Evolutionary conservation across 2,113 vertebrate genomes (phyloP), one percentile per base, ranked within the genome.

Genomic region (Catharus fuscescens): DNA sequence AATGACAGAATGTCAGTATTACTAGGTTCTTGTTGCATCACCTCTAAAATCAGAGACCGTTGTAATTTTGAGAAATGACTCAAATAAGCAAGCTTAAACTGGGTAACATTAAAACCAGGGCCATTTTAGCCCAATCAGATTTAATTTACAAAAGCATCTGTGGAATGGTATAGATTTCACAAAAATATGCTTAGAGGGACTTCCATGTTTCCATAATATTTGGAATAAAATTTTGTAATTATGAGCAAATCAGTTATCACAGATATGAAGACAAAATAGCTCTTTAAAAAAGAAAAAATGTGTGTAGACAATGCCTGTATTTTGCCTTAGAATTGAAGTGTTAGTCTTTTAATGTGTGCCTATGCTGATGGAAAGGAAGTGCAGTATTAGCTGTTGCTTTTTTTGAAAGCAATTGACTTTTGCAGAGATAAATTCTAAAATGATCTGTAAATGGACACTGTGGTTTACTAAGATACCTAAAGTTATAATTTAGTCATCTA

Each of bases 281-380:
- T 47, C 29, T 56, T 47, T 12, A 31, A 54, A 52, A 79, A 62
- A 36, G 3, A 28, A 65, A 80, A 47, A 50, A 44, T 25, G 8
- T 38, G 1, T 48, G 11, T 36, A 62, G 16, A 40, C 1, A 0
- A 57, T 4, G 0, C 32, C 36, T 36, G 4, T 56, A 10, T 64
- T 74, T 84, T 74, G 14, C 65, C 20, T 54, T 69, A 70, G 23
- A 84, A 56, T 10, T 72, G 17, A 23, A 52, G 32, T 81, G 19
- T 18, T 61, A 60, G 18, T 45, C 47, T 82, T 61, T 25, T 86
- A 71, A 29, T 12, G 3, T 40, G 7, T 80, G 5, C 20, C 8
- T 9, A 3, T 61, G 7, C 17, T 62, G 32, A 32, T 54, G 64
- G 12, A 84, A 66, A 90, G 23, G 11, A 88, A 50, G 9, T 44